Percentiles rank a stretch among this genome's conserved stretches.
Conservation (phyloP, 2,113 vertebrate species). For the Micronisus gabar region DNA sequence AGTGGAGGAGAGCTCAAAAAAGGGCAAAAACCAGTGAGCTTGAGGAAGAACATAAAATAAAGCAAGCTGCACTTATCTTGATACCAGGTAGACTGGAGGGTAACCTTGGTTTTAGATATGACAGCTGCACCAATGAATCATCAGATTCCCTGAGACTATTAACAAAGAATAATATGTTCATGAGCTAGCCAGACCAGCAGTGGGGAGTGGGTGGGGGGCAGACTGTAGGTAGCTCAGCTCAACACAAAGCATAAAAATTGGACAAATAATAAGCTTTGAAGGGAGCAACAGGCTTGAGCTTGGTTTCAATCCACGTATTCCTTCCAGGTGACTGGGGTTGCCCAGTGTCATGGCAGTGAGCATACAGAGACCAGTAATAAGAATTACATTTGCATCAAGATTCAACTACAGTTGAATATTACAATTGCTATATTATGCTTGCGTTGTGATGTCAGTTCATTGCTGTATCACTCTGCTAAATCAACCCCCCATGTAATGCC, state of each 20-base stretch:
- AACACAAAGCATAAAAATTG: background rate
- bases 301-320: background rate
- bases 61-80: background rate
- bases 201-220: too few species aligned
- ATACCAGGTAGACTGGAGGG: background rate
- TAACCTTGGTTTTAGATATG: background rate
- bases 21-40: background rate
- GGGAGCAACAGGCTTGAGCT: background rate
- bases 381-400: background rate
- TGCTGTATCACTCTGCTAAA: background rate
- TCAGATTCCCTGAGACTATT: background rate
- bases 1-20: background rate
- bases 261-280: background rate
- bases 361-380: background rate
- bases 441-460: background rate
- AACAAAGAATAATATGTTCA: background rate
- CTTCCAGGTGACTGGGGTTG: background rate
- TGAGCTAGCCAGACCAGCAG: background rate
- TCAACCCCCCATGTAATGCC: background rate
- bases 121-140: background rate
- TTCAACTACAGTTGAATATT: background rate
- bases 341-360: background rate
- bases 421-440: background rate
- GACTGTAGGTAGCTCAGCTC: background rate
- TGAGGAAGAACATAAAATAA: background rate